phyloP scores from a whole-genome alignment of 2,797 vertebrate genomes.

The Buceros bicornis region DNA sequence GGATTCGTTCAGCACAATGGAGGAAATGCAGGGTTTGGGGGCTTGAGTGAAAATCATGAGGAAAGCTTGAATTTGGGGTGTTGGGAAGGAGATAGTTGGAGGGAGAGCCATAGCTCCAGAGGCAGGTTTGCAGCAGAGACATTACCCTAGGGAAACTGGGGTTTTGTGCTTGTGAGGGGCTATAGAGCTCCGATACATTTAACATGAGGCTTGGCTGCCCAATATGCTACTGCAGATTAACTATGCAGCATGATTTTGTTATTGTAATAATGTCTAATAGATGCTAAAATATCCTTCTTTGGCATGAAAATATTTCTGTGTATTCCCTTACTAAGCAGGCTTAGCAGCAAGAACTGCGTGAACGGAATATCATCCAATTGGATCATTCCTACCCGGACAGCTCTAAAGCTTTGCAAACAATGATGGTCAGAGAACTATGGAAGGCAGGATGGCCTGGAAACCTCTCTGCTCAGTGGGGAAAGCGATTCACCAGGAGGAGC shows the following conservation, averaged over 20 bases:
- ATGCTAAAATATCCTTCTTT: conserved; percentile 11
- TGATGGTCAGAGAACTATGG: background rate
- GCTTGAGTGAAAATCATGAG: fast-evolving
- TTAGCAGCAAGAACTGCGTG: conserved; percentile 17
- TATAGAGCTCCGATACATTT: background rate
- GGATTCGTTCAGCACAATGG: fast-evolving
- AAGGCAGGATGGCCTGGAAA: background rate
- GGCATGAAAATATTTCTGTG: conserved; percentile 5
- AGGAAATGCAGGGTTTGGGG: background rate
- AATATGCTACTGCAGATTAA: background rate
- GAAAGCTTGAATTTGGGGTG: background rate
- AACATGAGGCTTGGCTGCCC: background rate
- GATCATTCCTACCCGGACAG: background rate
- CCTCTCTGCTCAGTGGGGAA: background rate
- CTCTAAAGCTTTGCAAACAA: background rate
- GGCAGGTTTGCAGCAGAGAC: background rate
- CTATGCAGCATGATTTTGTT: background rate
- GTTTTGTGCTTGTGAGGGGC: background rate
- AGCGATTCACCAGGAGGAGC: background rate
- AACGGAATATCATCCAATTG: conserved; percentile 29
- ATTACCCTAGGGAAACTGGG: fast-evolving
- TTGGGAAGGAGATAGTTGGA: background rate
- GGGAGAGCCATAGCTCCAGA: background rate
- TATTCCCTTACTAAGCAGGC: background rate
- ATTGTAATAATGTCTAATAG: background rate